Evolutionary conservation across 2,113 vertebrate species (phyloP), one percentile per base, ranked within the genome.

Genomic region (Rhinopomastus cyanomelas): DNA sequence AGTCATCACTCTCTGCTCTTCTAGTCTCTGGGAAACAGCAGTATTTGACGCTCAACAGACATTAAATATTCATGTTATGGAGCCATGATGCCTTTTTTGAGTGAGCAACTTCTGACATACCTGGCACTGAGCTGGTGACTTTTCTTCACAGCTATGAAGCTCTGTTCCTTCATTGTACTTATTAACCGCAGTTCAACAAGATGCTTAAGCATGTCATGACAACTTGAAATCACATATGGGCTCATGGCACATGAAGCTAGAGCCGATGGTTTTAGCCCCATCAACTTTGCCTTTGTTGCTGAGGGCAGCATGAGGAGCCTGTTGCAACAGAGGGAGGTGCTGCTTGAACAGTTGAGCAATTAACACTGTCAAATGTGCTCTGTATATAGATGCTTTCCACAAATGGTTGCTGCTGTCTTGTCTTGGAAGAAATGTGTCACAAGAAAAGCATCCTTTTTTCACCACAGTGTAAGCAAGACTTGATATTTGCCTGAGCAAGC

Each of bases 401-500:
- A 81, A 49, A 76, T 53, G 71, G 68, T 64, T 65, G 55, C 61
- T 95, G 71, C 48, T 64, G 73, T 87, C 65, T 84, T 46, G 27
- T 81, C 80, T 25, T 82, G 37, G 48, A 95, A 92, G 37, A 91
- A 87, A 93, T 55, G 20, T 42, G 44, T 42, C 76, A 91, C 30
- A 71, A 88, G 48, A 85, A 25, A 44, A 61, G 30, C 11, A 57
- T 86, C 51, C 85, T 46, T 82, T 93, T 80, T 78, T 32, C 32
- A 82, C 52, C 5, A 0, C 46, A 73, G 52, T 2, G 1, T 34
- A 93, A 37, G 67, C 77, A 74, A 80, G n/a, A 84, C 90, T 95
- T 94, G 92, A 71, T 92, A 95, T 95, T 62, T 96, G 46, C 81
- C 84, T 52, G 81, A 83, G 44, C 61, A 96, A 96, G 80, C 79